These are phyloP conservation scores for Sebastiscus albofasciatus DNA, from an alignment of 2,797 vertebrate species.

Conservation along the genomic window DNA sequence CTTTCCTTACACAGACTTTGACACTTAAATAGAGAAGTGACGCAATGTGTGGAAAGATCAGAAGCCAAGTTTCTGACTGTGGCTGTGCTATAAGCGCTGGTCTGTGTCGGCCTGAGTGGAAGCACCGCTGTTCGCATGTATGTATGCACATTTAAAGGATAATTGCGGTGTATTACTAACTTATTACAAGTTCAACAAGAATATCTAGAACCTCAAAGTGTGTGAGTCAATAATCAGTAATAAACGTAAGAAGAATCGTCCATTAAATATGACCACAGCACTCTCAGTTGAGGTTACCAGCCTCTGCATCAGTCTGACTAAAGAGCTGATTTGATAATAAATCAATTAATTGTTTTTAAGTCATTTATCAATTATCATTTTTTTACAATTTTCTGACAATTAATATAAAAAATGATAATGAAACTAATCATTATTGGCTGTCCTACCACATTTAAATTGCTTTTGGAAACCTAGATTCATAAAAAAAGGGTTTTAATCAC, in stretches of 20 bases:
- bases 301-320: too few species aligned
- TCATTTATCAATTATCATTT: not conserved
- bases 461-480: not conserved
- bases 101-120: conserved; percentile 25
- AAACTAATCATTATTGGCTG: not conserved
- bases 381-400: not conserved
- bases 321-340: not conserved
- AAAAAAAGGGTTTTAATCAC: not conserved
- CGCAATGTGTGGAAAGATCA: conserved; percentile 66
- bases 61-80: conserved; percentile 23
- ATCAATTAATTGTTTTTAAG: not conserved
- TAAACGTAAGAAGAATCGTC: not conserved
- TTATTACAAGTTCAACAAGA: not conserved
- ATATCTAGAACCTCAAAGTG: not conserved
- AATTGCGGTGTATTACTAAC: not conserved
- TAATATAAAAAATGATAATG: not conserved
- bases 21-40: conserved; percentile 63
- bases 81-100: conserved; percentile 3
- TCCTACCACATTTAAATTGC: not conserved
- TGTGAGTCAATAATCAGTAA: not conserved
- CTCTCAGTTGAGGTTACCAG: not conserved
- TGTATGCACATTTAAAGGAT: not conserved
- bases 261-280: not conserved
- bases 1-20: conserved; percentile 48
- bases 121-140: not conserved